These are phyloP conservation scores for Euzophera pinguis DNA, from an alignment of 2,888 invertebrate species.

Conservation along the genomic window DNA sequence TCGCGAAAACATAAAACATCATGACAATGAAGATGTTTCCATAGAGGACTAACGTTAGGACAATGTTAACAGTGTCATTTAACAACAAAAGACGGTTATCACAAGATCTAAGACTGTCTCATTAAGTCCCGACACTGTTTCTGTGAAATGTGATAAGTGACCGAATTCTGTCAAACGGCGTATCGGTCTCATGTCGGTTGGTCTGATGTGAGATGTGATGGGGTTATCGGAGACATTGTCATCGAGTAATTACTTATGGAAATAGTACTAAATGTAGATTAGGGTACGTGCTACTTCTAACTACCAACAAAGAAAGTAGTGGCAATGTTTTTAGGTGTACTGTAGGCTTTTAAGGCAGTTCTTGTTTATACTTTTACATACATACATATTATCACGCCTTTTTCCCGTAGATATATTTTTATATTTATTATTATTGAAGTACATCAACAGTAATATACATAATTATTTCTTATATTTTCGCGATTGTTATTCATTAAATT, in stretches of 20 bases:
- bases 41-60: not conserved
- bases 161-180: not conserved
- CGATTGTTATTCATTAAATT: too few species aligned
- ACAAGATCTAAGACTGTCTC: not conserved
- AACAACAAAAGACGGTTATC: not conserved
- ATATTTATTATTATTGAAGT: too few species aligned
- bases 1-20: too few species aligned
- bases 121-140: not conserved
- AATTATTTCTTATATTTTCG: too few species aligned
- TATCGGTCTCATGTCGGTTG: not conserved
- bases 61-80: not conserved
- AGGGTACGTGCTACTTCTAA: not conserved
- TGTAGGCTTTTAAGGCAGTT: too few species aligned
- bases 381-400: too few species aligned
- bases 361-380: too few species aligned
- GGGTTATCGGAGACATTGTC: slow-evolving; percentile 14
- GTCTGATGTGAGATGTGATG: not conserved
- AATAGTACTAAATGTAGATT: not conserved
- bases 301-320: too few species aligned
- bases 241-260: slow-evolving; percentile 6
- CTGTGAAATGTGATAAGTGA: slow-evolving; percentile 2
- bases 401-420: too few species aligned
- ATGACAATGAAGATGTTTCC: too few species aligned
- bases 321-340: too few species aligned
- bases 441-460: too few species aligned